Evolutionary conservation across 2,113 vertebrate genomes (phyloP).

Genomic region (Pleuronectes platessa): DNA sequence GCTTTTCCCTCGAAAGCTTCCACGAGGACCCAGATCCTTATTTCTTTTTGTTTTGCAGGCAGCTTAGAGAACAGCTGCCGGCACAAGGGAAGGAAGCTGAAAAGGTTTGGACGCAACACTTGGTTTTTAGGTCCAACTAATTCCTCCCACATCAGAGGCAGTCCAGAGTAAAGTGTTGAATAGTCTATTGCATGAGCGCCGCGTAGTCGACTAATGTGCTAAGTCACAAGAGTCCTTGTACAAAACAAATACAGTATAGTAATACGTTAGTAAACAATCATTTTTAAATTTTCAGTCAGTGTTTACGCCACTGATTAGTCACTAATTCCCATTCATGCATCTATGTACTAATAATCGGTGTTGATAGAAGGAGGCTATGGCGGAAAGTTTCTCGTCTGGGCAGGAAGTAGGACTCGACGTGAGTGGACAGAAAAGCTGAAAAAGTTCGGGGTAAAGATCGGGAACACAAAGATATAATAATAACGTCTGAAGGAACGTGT

Average conservation of each 20-base stretch:
- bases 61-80: not conserved
- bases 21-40: not conserved
- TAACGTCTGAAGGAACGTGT: conserved; percentile 50
- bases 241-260: conserved; percentile 73
- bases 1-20: conserved; percentile 3
- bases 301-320: conserved; percentile 66
- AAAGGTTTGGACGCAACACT: conserved; percentile 67
- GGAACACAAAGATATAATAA: conserved; percentile 64
- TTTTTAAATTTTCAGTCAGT: conserved; percentile 67
- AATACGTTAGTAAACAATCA: conserved; percentile 78
- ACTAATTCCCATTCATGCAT: conserved; percentile 79
- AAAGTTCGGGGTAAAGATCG: conserved; percentile 63
- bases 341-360: conserved; percentile 67
- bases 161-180: conserved; percentile 77
- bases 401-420: conserved; percentile 69
- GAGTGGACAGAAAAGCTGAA: conserved; percentile 66
- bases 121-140: conserved; percentile 70
- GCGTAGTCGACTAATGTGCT: conserved; percentile 76
- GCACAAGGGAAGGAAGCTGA: conserved; percentile 56
- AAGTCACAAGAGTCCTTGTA: conserved; percentile 71
- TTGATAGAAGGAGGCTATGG: conserved; percentile 67
- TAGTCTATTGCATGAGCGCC: conserved; percentile 81
- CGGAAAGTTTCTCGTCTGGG: conserved; percentile 62
- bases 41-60: not conserved
- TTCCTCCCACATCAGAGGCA: conserved; percentile 68